Percentiles rank a stretch among this genome's conserved stretches.
These are phyloP conservation scores for Melanitta fusca DNA, from an alignment of 2,797 vertebrate species.

Conservation along the genomic window DNA sequence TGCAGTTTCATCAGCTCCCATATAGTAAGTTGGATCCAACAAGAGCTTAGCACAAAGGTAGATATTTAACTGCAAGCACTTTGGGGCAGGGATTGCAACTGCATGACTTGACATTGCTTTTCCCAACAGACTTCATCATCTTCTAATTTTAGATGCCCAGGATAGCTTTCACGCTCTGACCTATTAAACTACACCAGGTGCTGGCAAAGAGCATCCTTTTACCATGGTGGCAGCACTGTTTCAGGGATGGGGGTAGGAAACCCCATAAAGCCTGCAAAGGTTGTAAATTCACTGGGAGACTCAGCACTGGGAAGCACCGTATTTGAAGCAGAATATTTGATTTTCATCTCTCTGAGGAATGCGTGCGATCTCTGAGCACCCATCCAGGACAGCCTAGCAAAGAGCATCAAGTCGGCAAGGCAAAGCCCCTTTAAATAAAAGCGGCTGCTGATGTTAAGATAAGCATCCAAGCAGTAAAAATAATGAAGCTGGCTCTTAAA, in stretches of 20 bases:
- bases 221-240: not conserved
- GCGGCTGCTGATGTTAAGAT: slow-evolving; percentile 60
- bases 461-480: slow-evolving; percentile 72
- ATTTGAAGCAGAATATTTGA: not conserved
- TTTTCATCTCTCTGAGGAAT: not conserved
- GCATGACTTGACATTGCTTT: not conserved
- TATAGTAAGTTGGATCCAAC: not conserved
- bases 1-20: not conserved
- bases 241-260: not conserved
- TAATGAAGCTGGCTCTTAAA: slow-evolving; percentile 70
- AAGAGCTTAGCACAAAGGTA: not conserved
- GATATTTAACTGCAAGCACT: not conserved
- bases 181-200: not conserved
- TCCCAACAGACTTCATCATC: not conserved
- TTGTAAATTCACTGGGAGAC: not conserved
- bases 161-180: slow-evolving; percentile 1
- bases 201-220: not conserved
- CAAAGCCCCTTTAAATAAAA: slow-evolving; percentile 71
- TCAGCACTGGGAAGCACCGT: not conserved
- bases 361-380: accelerated
- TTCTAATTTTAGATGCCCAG: slow-evolving; percentile 13
- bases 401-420: not conserved
- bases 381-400: not conserved
- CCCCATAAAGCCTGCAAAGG: not conserved
- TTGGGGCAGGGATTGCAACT: not conserved